Evolutionary conservation across 2,113 vertebrate genomes (phyloP).

Genomic region (Cheirogaleus medius): DNA sequence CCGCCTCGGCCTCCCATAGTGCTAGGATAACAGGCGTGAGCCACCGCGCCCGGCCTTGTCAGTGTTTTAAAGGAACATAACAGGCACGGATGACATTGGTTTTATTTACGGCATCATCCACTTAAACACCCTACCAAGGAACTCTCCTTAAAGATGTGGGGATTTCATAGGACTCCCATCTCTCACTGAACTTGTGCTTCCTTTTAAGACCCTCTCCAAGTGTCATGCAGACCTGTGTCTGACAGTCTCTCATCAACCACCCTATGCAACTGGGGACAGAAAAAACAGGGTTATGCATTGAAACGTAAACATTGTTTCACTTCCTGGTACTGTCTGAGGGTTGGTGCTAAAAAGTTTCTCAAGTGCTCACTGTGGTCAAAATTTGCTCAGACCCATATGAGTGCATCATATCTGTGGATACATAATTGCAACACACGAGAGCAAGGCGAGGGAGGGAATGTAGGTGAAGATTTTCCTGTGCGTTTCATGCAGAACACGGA

Average conservation of each 20-base stretch:
- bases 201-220: fast-evolving
- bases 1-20: too few species aligned
- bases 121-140: fast-evolving
- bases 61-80: background rate
- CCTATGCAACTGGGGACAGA: fast-evolving
- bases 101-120: fast-evolving
- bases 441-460: too few species aligned
- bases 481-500: too few species aligned
- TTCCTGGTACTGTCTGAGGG: background rate
- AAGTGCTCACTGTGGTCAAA: background rate
- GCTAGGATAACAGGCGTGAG: too few species aligned
- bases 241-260: too few species aligned
- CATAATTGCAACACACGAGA: too few species aligned
- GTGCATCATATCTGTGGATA: too few species aligned
- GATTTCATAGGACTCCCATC: fast-evolving
- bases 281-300: fast-evolving
- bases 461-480: too few species aligned
- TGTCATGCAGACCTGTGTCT: fast-evolving
- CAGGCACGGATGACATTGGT: fast-evolving
- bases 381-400: too few species aligned
- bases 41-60: background rate
- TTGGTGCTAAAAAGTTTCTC: fast-evolving
- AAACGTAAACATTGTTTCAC: background rate
- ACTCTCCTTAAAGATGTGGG: too few species aligned
- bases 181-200: background rate